Evolutionary conservation across 2,888 invertebrate genomes (phyloP).

Genomic region (Mamestra brassicae): DNA sequence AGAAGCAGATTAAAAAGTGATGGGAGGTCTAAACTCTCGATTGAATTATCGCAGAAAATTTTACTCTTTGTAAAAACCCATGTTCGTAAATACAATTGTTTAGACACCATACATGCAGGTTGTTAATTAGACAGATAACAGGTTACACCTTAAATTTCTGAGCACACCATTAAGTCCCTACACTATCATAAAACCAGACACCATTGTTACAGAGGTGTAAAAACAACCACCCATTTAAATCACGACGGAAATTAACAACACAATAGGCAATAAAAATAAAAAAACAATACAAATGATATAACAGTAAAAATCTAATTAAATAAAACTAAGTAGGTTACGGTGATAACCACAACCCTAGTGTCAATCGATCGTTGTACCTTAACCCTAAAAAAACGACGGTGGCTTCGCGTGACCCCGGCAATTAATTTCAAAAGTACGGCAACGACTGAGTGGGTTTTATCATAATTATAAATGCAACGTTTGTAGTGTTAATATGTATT

Average conservation of each 20-base stretch:
- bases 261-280: conserved; percentile 55
- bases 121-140: conserved; percentile 22
- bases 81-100: conserved; percentile 4
- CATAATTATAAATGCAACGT: conserved; percentile 68
- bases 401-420: conserved; percentile 79
- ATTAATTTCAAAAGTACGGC: conserved; percentile 80
- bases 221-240: conserved; percentile 42
- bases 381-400: conserved; percentile 69
- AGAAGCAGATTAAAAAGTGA: too few relatives aligned
- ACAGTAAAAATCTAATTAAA: conserved; percentile 64
- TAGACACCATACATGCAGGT: background rate
- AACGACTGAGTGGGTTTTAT: conserved; percentile 67
- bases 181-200: conserved; percentile 27
- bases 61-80: too few relatives aligned
- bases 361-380: conserved; percentile 65
- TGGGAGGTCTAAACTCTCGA: too few relatives aligned
- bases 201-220: conserved; percentile 45
- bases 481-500: conserved; percentile 73
- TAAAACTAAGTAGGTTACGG: conserved; percentile 66
- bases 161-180: conserved; percentile 21
- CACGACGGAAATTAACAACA: conserved; percentile 50
- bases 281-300: conserved; percentile 56
- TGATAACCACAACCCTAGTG: conserved; percentile 60
- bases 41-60: too few relatives aligned
- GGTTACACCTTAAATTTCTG: conserved; percentile 19